Conservation (phyloP, 2,888 invertebrate genomes). For the Priocnemis perturbator region DNA sequence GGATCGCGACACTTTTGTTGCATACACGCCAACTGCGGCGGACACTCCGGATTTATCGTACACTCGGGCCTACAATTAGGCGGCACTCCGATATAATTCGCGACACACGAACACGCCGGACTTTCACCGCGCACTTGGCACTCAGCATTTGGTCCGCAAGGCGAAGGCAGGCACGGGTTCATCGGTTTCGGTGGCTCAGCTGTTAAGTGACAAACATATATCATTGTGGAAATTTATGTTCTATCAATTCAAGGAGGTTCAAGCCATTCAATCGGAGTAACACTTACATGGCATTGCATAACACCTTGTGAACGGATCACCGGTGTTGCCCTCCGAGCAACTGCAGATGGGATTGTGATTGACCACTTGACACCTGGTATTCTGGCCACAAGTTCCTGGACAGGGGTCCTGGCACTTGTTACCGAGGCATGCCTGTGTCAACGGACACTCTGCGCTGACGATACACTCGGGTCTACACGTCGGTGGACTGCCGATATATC, state of each 20-base stretch:
- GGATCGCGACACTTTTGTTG: constrained; percentile 81
- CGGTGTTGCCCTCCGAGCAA: constrained; percentile 83
- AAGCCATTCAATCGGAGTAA: neutral
- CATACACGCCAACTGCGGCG: constrained; percentile 77
- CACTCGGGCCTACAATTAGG: constrained; percentile 80
- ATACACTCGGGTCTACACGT: constrained; percentile 89
- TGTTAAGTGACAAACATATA: constrained; percentile 16
- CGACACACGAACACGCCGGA: constrained; percentile 79
- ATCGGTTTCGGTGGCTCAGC: constrained; percentile 56
- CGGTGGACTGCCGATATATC: constrained; percentile 86
- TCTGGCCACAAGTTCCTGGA: constrained; percentile 86
- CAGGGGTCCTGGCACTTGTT: constrained; percentile 89
- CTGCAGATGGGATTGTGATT: constrained; percentile 90
- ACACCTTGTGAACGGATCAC: constrained; percentile 85
- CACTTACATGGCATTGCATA: constrained; percentile 77
- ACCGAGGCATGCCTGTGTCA: constrained; percentile 85
- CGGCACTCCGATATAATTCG: constrained; percentile 78
- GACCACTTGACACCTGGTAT: constrained; percentile 87
- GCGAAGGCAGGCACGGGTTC: constrained; percentile 78
- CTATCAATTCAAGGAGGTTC: neutral
- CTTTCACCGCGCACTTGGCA: constrained; percentile 77
- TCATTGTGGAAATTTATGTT: neutral
- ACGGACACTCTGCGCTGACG: constrained; percentile 86
- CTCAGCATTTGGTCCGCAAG: constrained; percentile 78
- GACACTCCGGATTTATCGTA: constrained; percentile 78